Evolutionary conservation across 2,888 invertebrate genomes (phyloP).

Genomic region (Drosophila rellima): DNA sequence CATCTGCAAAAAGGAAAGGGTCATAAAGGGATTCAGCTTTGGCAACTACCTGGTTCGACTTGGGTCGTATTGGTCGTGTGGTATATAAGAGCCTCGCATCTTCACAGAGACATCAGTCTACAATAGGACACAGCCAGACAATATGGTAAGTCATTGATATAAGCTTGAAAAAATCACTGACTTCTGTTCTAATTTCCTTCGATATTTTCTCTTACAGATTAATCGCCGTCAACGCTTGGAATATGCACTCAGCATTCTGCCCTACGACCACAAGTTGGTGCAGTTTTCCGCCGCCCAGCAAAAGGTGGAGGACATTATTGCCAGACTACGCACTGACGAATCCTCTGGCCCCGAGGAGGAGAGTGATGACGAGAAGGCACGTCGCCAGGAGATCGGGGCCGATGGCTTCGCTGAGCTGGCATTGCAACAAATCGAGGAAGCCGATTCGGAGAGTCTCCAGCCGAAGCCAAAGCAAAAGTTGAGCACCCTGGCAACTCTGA

Average conservation of each 20-base stretch:
- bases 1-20: slow-evolving; percentile 55
- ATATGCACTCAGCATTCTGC: slow-evolving; percentile 59
- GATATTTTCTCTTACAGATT: no score
- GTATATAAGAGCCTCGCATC: slow-evolving; percentile 51
- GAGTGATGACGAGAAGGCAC: slow-evolving; percentile 40
- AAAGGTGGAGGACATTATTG: slow-evolving; percentile 59
- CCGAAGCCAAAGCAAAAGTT: slow-evolving; percentile 24
- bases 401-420: slow-evolving; percentile 62
- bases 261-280: slow-evolving; percentile 46
- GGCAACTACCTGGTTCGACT: slow-evolving; percentile 41
- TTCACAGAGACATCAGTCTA: slow-evolving; percentile 42
- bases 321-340: slow-evolving; percentile 42
- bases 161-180: no score
- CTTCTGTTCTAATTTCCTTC: no score
- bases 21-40: slow-evolving; percentile 19
- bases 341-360: slow-evolving; percentile 40
- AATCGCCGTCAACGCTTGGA: slow-evolving; percentile 69
- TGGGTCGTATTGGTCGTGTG: slow-evolving; percentile 4
- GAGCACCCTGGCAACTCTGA: slow-evolving; percentile 56
- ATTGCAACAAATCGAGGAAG: slow-evolving; percentile 57
- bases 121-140: slow-evolving; percentile 44
- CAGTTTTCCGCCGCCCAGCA: slow-evolving; percentile 48
- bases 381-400: slow-evolving; percentile 27
- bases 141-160: slow-evolving; percentile 68
- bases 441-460: slow-evolving; percentile 18